These are phyloP conservation scores for Prionace glauca DNA, from an alignment of 2,797 vertebrate species.

Conservation along the genomic window DNA sequence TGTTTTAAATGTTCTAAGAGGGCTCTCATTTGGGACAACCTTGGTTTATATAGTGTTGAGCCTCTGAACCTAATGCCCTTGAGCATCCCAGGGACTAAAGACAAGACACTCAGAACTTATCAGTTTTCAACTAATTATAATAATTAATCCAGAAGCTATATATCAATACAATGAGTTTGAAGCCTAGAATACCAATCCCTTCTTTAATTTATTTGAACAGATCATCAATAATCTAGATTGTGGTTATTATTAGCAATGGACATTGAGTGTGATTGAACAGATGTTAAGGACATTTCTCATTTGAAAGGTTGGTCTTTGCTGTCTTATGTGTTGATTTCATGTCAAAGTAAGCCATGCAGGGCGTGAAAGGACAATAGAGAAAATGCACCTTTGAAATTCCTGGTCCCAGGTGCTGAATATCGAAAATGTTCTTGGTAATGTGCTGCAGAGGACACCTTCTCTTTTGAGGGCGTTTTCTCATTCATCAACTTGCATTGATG, in stretches of 20 bases:
- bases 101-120: background rate
- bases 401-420: conserved; percentile 12
- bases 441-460: background rate
- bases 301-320: background rate
- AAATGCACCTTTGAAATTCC: background rate
- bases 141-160: background rate
- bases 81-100: background rate
- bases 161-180: background rate
- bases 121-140: background rate
- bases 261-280: background rate
- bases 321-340: background rate
- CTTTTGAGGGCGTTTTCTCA: background rate
- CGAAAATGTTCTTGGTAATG: background rate
- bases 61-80: background rate
- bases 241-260: background rate
- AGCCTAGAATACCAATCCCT: background rate
- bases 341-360: background rate
- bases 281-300: background rate
- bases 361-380: background rate
- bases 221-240: background rate
- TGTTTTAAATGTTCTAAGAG: background rate
- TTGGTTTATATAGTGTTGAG: background rate
- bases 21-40: background rate
- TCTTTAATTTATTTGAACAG: too few relatives aligned
- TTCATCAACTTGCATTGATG: background rate